Base-by-base conservation (phyloP, 2,888 invertebrate species). In the Phengaris alcon region DNA sequence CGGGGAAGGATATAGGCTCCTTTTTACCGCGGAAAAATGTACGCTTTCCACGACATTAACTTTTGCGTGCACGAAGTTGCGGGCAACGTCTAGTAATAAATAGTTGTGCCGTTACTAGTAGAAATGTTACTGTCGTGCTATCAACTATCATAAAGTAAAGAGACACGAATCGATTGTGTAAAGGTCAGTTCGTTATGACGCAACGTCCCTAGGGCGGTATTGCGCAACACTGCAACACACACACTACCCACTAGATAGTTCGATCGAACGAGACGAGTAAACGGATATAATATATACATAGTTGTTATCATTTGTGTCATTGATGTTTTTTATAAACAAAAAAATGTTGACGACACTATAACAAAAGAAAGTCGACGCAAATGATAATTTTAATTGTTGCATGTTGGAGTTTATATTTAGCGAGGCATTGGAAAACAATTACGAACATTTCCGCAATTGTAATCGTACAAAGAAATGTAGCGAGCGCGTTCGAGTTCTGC, bases 121-220 rank as follows among this genome's bases (percentile, higher is more conserved):
- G 64, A 44, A 64, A 35, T 59, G 4, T 5, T 48, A 48, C 48
- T 9, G 52, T 52, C 52, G 52, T 12, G 35, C 64, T 64, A 64
- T 64, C 64, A 44, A 44, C 35, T 64, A 64, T 64, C 35, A 64
- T 64, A 44, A 64, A 59, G 22, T 59, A 59, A 64, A 68, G 78
- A 79, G 77, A 77, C 77, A 82, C 84, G 83, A 86, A 91, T 91
- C 91, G 91, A 93, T 92, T 79, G 81, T 79, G 81, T 86, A 90
- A 90, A 93, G 92, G 93, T 91, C 92, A 90, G 84, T 87, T 83
- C 79, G 82, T 81, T 84, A 85, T 92, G 91, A 92, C 91, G 91
- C 90, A 91, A 91, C 84, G 79, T 81, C 82, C 82, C 84, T 84
- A 85, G 88, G 87, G 87, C 82, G 79, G 76, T 81, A 81, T 92